A percentile compares a stretch with the other conserved stretches of the same genome.
phyloP scores from a whole-genome alignment of 2,797 vertebrate genomes.

The Muscicapa striata region DNA sequence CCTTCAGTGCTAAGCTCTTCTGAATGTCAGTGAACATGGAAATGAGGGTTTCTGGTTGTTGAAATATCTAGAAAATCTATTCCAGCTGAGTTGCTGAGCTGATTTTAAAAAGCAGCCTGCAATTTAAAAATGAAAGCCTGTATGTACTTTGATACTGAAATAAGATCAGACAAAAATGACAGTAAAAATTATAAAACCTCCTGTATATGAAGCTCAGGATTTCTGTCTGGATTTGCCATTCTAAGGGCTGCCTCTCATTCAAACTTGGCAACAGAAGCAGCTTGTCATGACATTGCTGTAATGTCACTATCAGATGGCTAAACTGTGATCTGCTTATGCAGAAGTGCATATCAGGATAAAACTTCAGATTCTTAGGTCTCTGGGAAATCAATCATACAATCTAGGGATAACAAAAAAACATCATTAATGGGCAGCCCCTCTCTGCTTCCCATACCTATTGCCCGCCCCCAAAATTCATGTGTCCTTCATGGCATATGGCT shows the following conservation, averaged over 20 bases:
- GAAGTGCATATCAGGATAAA: neutral
- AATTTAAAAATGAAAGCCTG: conserved; percentile 6
- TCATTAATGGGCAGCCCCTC: neutral
- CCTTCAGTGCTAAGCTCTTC: neutral
- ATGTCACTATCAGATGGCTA: neutral
- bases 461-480: neutral
- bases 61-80: conserved; percentile 5
- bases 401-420: neutral
- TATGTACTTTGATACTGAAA: neutral
- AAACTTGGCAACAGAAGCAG: neutral
- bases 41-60: neutral
- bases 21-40: neutral
- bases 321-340: neutral
- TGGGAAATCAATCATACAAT: neutral
- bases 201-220: neutral
- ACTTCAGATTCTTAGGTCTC: neutral
- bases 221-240: neutral
- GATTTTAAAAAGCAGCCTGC: neutral
- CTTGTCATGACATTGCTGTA: neutral
- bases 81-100: neutral
- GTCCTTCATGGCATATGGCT: neutral
- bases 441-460: neutral
- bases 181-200: neutral
- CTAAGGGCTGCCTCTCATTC: neutral
- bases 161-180: neutral